These are phyloP conservation scores for Lycophotia porphyrea DNA, from an alignment of 2,888 invertebrate species.

Conservation along the genomic window DNA sequence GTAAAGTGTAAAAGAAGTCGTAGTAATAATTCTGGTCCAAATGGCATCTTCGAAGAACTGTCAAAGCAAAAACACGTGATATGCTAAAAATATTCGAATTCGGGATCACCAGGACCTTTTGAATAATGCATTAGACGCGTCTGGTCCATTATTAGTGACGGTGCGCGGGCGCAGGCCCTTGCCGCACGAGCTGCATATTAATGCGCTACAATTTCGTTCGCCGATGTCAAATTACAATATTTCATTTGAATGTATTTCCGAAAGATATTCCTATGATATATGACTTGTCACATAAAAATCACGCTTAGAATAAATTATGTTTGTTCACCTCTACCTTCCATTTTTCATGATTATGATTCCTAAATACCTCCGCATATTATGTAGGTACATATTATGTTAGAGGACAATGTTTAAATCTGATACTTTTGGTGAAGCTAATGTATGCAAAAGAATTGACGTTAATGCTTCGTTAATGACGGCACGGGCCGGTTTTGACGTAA, in stretches of 20 bases:
- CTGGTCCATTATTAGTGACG: constrained; percentile 84
- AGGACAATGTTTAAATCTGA: constrained; percentile 53
- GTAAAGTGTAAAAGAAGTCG: not conserved
- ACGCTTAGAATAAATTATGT: constrained; percentile 61
- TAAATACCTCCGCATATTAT: constrained; percentile 3
- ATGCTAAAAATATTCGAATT: constrained; percentile 79
- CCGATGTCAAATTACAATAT: constrained; percentile 81
- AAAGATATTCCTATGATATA: constrained; percentile 77
- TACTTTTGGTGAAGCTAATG: constrained; percentile 35
- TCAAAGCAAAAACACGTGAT: constrained; percentile 58
- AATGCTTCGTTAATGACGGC: constrained; percentile 83
- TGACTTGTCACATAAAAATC: constrained; percentile 69
- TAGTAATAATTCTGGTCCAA: not conserved
- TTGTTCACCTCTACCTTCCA: constrained; percentile 36
- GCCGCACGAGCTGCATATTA: constrained; percentile 89
- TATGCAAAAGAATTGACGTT: constrained; percentile 72
- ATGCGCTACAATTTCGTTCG: constrained; percentile 80
- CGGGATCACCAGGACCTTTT: constrained; percentile 79
- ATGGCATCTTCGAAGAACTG: constrained; percentile 54
- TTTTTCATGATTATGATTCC: constrained; percentile 32
- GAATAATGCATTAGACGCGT: constrained; percentile 85
- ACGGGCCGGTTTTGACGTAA: constrained; percentile 80
- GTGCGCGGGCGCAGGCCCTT: constrained; percentile 77
- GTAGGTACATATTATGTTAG: not conserved
- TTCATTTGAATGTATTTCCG: constrained; percentile 78